Evolutionary conservation across 2,888 invertebrate species (phyloP).

Genomic region (Cheilosia variabilis): DNA sequence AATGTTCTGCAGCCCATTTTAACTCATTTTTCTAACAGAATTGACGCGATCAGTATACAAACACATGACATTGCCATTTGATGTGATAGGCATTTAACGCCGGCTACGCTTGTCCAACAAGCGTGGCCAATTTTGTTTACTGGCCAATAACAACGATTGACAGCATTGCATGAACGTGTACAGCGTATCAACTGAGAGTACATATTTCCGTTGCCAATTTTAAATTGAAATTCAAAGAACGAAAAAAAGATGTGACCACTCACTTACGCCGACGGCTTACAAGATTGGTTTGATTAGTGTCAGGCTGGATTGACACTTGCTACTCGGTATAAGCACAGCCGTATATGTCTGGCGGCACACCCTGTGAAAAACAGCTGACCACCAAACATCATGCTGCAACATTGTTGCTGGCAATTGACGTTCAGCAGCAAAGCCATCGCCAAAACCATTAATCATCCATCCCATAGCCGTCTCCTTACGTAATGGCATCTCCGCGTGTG

Average conservation of each 20-base stretch:
- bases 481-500: conserved; percentile 34
- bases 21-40: too few relatives aligned
- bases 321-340: neutral
- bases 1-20: too few relatives aligned
- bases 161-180: conserved; percentile 17
- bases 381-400: conserved; percentile 30
- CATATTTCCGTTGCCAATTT: conserved; percentile 25
- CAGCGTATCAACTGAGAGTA: conserved; percentile 6
- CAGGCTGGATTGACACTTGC: neutral
- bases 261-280: neutral
- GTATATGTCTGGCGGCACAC: neutral
- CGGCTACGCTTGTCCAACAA: neutral
- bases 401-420: conserved; percentile 22
- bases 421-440: conserved; percentile 8
- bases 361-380: neutral
- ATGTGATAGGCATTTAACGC: neutral
- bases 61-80: neutral
- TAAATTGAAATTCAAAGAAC: conserved; percentile 10
- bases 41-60: too few relatives aligned
- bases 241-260: conserved; percentile 17
- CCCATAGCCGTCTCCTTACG: conserved; percentile 28
- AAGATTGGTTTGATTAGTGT: neutral
- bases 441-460: conserved; percentile 26
- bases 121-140: neutral
- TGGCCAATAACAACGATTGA: conserved; percentile 2